Evolutionary conservation across 2,888 invertebrate species (phyloP).

Genomic region (Campoletis raptor): DNA sequence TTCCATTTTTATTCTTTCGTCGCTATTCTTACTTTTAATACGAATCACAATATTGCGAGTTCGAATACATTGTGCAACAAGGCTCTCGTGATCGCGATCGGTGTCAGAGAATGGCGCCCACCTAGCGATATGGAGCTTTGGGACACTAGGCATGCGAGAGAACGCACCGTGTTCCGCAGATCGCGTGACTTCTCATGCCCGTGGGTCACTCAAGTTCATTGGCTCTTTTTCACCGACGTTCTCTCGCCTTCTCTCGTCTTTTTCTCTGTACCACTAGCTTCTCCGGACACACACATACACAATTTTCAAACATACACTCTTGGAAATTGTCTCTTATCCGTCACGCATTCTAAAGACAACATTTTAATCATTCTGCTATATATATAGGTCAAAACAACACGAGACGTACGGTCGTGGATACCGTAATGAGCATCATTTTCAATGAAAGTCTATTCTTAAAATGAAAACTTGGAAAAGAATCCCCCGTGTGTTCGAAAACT

Average conservation of each 20-base stretch:
- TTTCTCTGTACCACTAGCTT: constrained; percentile 8
- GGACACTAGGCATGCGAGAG: constrained; percentile 21
- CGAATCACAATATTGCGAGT: background rate
- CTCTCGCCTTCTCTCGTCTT: constrained; percentile 57
- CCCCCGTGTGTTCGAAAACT: background rate
- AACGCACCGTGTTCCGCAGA: constrained; percentile 52
- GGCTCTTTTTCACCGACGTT: constrained; percentile 78
- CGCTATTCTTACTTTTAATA: background rate
- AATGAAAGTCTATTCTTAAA: background rate
- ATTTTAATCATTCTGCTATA: background rate
- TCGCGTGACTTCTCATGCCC: constrained; percentile 64
- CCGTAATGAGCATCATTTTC: background rate
- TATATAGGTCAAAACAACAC: constrained; percentile 23
- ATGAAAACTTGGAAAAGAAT: background rate
- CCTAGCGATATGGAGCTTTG: constrained; percentile 41
- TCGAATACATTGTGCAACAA: background rate
- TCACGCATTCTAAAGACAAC: background rate
- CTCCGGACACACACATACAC: background rate
- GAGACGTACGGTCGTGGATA: background rate
- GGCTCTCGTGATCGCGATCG: background rate
- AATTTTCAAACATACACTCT: constrained; percentile 3
- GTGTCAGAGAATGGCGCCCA: constrained; percentile 18
- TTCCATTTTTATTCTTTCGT: background rate
- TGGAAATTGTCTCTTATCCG: background rate
- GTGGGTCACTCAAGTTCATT: constrained; percentile 81